Conservation (phyloP, 2,888 invertebrate genomes). For the Neuroscelio doddi region DNA sequence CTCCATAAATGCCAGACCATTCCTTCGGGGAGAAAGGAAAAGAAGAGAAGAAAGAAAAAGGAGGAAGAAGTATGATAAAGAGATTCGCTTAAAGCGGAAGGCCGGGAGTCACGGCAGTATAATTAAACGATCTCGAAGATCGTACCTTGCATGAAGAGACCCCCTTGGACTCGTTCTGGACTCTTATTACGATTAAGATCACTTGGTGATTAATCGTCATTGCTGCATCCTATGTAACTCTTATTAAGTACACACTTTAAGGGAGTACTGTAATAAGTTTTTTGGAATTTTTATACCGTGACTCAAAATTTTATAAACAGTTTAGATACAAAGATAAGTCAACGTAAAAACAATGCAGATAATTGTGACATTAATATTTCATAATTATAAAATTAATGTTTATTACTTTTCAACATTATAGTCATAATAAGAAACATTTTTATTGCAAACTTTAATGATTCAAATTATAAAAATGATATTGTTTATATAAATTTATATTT, state of each 20-base stretch:
- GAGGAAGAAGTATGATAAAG: slow-evolving; percentile 46
- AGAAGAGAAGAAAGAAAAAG: slow-evolving; percentile 33
- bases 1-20: slow-evolving; percentile 70
- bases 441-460: too few species aligned
- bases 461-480: too few species aligned
- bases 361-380: too few species aligned
- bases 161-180: slow-evolving; percentile 21
- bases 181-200: slow-evolving; percentile 18
- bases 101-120: slow-evolving; percentile 39
- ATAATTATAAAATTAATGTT: too few species aligned
- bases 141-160: slow-evolving; percentile 20
- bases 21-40: slow-evolving; percentile 49
- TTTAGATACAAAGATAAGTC: too few species aligned
- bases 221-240: neutral
- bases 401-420: too few species aligned
- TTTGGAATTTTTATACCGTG: too few species aligned
- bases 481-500: too few species aligned
- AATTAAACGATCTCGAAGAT: slow-evolving; percentile 46
- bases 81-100: slow-evolving; percentile 48
- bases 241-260: neutral
- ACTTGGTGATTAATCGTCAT: slow-evolving; percentile 21
- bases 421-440: too few species aligned
- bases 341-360: too few species aligned
- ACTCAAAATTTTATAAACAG: too few species aligned
- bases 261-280: too few species aligned